Percentiles rank a stretch among this genome's conserved stretches.
These are phyloP conservation scores for Alosa alosa DNA, from an alignment of 2,113 vertebrate genomes.

Conservation along the genomic window DNA sequence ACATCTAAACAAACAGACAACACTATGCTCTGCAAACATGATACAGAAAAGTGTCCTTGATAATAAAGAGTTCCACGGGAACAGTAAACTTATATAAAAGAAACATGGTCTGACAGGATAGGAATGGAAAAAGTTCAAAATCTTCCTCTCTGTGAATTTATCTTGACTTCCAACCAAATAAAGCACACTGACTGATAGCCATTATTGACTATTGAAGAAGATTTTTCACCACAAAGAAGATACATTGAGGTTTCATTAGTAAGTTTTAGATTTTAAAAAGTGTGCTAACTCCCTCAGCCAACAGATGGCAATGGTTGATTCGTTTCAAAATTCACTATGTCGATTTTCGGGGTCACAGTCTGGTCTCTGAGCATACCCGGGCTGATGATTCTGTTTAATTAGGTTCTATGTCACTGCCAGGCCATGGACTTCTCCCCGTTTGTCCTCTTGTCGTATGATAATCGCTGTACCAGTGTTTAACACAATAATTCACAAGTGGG, in stretches of 20 bases:
- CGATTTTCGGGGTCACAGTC: conserved; percentile 37
- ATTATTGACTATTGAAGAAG: background rate
- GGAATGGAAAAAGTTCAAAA: no score
- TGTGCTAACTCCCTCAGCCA: conserved; percentile 22
- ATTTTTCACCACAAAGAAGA: background rate
- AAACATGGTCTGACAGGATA: no score
- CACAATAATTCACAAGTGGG: background rate
- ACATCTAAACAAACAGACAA: no score
- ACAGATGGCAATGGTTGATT: conserved; percentile 36
- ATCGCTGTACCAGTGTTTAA: conserved; percentile 26
- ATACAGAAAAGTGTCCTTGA: no score
- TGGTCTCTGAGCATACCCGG: conserved; percentile 44
- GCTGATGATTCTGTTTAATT: conserved; percentile 60
- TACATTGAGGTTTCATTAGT: background rate
- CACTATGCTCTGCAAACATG: background rate
- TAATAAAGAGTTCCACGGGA: no score
- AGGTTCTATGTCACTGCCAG: conserved; percentile 59
- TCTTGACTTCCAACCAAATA: background rate
- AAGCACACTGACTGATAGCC: background rate
- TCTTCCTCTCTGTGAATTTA: background rate
- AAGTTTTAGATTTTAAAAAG: background rate
- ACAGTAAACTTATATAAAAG: no score
- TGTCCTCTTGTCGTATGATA: conserved; percentile 27
- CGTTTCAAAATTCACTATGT: conserved; percentile 5
- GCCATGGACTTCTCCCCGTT: conserved; percentile 21